Evolutionary conservation across 2,797 vertebrate genomes (phyloP), one percentile per base, ranked within the genome.

Genomic region (Hyperoplus lanceolatus): DNA sequence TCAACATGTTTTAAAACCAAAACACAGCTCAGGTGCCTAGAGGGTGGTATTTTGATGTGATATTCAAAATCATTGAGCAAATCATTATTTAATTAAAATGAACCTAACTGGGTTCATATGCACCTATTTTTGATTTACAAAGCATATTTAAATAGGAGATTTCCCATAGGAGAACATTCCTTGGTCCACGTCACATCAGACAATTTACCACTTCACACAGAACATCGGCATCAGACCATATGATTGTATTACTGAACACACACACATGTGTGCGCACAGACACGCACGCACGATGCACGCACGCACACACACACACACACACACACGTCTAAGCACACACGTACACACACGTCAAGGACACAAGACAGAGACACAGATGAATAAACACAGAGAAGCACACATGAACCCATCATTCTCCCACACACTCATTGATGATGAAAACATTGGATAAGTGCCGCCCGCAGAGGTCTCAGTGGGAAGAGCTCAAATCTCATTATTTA

Each of bases 401-500:
- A 88, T 83, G 68, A 88, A 75, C 46, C 38, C 43, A 45, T 82
- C 70, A 76, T 84, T 83, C 70, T 74, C 58, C 70, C 43, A 49
- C 62, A 77, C 60, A 54, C 58, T 75, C 59, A 79, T 15, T 77
- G 79, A 90, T 85, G 73, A 82, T 50, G 59, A 74, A 66, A 77
- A 83, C 84, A 87, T 75, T 89, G 80, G 80, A 75, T 55, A 83
- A 86, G 73, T 79, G 80, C 67, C 12, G 38, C 59, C 65, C 12
- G 38, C 59, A 64, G 78, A 85, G 84, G 71, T 86, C 71, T 82
- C 82, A 58, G 62, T 43, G 51, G 18, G 49, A 89, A 74, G 77
- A 86, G 63, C 73, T 75, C 51, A 81, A 73, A 87, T 88, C 69
- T 81, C 73, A 81, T 91, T 92, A 90, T 86, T 80, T 16, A 68